phyloP scores from a whole-genome alignment of 2,888 invertebrate genomes.

The Gymnocheta viridis region DNA sequence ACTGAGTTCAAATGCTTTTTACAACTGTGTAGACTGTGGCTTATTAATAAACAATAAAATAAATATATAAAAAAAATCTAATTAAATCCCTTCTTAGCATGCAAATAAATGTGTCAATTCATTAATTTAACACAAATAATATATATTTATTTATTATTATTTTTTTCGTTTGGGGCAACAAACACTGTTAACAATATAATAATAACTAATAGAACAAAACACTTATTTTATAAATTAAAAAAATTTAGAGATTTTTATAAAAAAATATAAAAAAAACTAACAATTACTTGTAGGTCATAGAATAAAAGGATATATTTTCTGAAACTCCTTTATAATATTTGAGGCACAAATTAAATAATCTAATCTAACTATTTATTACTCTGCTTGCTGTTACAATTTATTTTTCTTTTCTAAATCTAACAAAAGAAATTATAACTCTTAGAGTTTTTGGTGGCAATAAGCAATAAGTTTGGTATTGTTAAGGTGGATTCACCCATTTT shows the following conservation, averaged over 20 bases:
- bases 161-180: conserved; percentile 29
- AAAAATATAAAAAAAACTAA: neutral
- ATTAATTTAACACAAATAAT: conserved; percentile 40
- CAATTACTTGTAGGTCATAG: neutral
- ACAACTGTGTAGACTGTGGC: conserved; percentile 60
- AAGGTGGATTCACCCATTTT: too few species aligned
- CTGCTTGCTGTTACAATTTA: neutral
- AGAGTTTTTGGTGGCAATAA: neutral
- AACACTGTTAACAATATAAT: neutral
- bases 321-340: neutral
- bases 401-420: neutral
- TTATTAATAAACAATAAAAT: conserved; percentile 36
- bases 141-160: neutral
- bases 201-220: neutral
- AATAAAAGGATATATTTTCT: neutral
- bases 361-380: neutral
- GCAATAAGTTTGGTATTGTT: neutral
- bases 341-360: neutral
- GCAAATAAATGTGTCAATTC: conserved; percentile 61
- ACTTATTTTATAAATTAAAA: neutral
- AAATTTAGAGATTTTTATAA: neutral
- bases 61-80: neutral
- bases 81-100: conserved; percentile 55
- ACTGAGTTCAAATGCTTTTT: conserved; percentile 56
- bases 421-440: neutral